Evolutionary conservation across 2,888 invertebrate genomes (phyloP).

Genomic region (Caenorhabditis zanzibari): DNA sequence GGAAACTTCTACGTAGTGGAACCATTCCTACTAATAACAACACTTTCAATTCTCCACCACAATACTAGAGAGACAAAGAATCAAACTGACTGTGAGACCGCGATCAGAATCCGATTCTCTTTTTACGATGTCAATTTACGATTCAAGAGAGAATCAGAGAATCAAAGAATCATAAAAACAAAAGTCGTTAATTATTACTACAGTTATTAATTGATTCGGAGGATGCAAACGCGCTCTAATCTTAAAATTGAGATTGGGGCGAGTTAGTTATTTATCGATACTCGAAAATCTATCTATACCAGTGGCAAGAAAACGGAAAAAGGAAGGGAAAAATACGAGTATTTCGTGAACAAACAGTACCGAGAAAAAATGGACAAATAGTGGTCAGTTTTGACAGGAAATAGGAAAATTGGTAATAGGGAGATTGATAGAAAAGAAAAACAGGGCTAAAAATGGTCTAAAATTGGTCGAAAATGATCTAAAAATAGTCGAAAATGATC

Average conservation of each 20-base stretch:
- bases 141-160: not conserved
- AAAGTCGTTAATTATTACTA: not conserved
- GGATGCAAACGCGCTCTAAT: too few species aligned
- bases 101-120: not conserved
- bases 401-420: not conserved
- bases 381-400: constrained; percentile 11
- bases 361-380: constrained; percentile 15
- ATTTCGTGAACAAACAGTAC: constrained; percentile 42
- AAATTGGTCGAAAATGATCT: too few species aligned
- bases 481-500: too few species aligned
- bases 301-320: not conserved
- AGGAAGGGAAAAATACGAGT: not conserved
- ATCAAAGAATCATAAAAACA: not conserved
- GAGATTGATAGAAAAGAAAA: too few species aligned
- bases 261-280: too few species aligned
- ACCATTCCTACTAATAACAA: too few species aligned
- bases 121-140: constrained; percentile 1
- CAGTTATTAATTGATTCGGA: not conserved
- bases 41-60: too few species aligned
- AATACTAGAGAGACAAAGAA: too few species aligned
- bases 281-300: not conserved
- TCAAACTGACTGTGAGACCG: not conserved
- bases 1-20: too few species aligned
- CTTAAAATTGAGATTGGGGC: too few species aligned
- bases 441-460: too few species aligned